Percentiles rank a stretch among this genome's conserved stretches.
Conservation (phyloP, 2,113 vertebrate genomes). For the Halcyon senegalensis region DNA sequence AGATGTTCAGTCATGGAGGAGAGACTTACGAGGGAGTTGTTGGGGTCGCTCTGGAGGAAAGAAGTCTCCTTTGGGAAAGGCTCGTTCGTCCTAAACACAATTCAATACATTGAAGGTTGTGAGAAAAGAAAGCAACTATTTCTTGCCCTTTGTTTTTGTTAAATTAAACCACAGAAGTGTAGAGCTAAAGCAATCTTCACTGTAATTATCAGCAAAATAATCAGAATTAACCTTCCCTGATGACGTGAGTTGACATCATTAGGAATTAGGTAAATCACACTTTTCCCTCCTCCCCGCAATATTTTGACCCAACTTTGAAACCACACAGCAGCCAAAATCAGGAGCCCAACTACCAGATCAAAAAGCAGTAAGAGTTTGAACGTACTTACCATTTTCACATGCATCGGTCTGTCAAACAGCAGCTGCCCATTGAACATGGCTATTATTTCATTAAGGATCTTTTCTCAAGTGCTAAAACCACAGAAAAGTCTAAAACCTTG, state of each 20-base stretch:
- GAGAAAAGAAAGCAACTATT: background rate
- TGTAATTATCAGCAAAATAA: background rate
- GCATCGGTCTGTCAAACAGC: conserved; percentile 96
- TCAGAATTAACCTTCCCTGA: background rate
- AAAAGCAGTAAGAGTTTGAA: background rate
- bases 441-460: conserved; percentile 79
- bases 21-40: conserved; percentile 91
- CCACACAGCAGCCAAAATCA: background rate
- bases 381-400: conserved; percentile 93
- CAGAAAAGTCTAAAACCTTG: background rate
- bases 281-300: no score
- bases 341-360: background rate
- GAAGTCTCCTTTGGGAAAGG: conserved; percentile 93
- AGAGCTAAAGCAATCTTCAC: background rate
- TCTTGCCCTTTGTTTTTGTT: no score
- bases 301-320: background rate
- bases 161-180: background rate
- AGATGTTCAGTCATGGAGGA: background rate
- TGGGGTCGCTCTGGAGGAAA: conserved; percentile 89
- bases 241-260: rapidly evolving
- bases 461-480: background rate
- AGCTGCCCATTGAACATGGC: conserved; percentile 98
- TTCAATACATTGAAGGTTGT: background rate
- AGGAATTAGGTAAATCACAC: background rate
- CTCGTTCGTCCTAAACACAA: conserved; percentile 88